phyloP scores from a whole-genome alignment of 2,113 vertebrate genomes.

The Anas platyrhynchos region DNA sequence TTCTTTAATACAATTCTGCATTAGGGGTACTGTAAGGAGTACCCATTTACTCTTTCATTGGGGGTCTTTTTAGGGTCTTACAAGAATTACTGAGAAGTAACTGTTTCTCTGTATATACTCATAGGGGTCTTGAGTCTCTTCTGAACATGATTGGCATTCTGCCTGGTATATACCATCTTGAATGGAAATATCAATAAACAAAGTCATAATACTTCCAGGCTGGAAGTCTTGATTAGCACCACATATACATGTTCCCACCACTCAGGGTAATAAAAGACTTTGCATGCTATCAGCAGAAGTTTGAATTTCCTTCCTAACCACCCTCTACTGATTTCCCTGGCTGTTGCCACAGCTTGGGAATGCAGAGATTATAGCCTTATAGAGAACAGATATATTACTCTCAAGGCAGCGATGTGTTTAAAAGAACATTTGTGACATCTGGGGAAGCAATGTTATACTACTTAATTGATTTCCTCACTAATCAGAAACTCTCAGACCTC shows the following conservation, averaged over 20 bases:
- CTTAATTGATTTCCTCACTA: not conserved
- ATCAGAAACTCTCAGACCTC: not conserved
- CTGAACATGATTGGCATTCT: not conserved
- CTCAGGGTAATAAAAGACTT: not conserved
- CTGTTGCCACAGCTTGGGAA: not conserved
- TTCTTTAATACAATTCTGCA: not conserved
- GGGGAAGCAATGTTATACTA: not conserved
- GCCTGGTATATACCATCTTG: not conserved
- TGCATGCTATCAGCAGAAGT: not conserved
- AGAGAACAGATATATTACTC: not conserved
- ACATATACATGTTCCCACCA: not conserved
- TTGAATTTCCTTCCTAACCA: not conserved
- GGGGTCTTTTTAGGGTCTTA: not conserved
- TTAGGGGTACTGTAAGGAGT: not conserved
- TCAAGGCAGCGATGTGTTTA: not conserved
- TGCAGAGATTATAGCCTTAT: not conserved
- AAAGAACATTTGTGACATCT: not conserved
- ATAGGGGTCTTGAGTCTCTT: not conserved
- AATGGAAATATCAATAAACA: not conserved
- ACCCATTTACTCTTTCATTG: not conserved
- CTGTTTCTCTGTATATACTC: not conserved
- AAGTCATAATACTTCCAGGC: not conserved
- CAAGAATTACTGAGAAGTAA: not conserved
- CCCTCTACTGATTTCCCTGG: not conserved
- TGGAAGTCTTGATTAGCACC: not conserved